A percentile compares a stretch with the other conserved stretches of the same genome.
phyloP scores from a whole-genome alignment of 2,888 invertebrate species.

The Drosophila bunnanda region DNA sequence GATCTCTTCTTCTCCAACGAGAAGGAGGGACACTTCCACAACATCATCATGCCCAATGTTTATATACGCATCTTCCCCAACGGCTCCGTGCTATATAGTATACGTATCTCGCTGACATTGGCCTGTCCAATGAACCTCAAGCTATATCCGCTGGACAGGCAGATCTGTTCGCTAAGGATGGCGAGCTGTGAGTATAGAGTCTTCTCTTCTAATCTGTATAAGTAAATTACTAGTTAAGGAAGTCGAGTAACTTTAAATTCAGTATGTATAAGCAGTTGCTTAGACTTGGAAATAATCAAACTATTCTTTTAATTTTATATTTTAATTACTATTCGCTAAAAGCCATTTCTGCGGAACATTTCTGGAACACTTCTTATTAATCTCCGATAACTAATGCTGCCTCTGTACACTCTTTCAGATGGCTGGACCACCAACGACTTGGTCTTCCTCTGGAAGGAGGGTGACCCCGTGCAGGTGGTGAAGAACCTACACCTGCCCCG shows the following conservation, averaged over 20 bases:
- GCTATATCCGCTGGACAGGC: conserved; percentile 97
- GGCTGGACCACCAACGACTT: conserved; percentile 99
- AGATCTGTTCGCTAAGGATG: conserved; percentile 97
- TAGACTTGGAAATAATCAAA: too few relatives aligned
- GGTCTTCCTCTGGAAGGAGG: conserved; percentile 98
- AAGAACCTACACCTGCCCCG: conserved; percentile 97
- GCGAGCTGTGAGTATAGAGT: conserved; percentile 94
- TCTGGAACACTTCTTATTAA: background rate
- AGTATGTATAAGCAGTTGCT: too few relatives aligned
- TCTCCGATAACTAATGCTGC: background rate
- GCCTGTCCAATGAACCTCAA: conserved; percentile 99
- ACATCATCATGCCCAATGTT: conserved; percentile 98
- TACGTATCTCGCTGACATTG: conserved; percentile 97
- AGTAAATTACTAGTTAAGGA: too few relatives aligned
- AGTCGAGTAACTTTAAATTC: too few relatives aligned
- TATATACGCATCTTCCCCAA: conserved; percentile 98
- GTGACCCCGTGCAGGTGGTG: conserved; percentile 97
- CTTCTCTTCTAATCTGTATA: background rate
- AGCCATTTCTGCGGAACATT: too few relatives aligned
- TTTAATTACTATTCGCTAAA: too few relatives aligned
- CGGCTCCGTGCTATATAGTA: conserved; percentile 97
- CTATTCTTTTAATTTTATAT: too few relatives aligned
- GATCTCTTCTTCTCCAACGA: conserved; percentile 99
- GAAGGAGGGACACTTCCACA: conserved; percentile 98
- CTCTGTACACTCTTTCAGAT: conserved; percentile 87